Base-by-base conservation (phyloP, 2,888 invertebrate species). In the Platycheirus rosarum region DNA sequence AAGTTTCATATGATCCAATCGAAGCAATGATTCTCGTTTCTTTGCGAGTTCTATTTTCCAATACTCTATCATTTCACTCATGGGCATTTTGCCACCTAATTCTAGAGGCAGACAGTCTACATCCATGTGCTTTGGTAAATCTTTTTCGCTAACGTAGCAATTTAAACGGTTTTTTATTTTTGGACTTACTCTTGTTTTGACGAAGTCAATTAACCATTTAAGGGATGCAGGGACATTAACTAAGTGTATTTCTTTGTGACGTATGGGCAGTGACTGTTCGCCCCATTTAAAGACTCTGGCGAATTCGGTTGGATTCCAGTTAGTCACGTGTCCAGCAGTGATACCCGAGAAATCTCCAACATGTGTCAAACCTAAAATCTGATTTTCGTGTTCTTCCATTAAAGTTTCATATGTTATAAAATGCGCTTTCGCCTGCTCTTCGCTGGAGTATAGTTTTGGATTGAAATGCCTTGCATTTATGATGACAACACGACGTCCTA, bases 211-310 rank as follows among this genome's bases (percentile, higher is more conserved):
- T 18, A 95, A 92, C 89, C 95, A 95, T 86, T 94, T 94, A n/a
- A 96, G 88, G 0, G 95, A 92, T n/a, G 92, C 87, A 0, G 95
- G 95, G 13, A 96, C 91, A 87, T 95, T 94, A 35, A 95, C 89
- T 74, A 94, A 91, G 87, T 96, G 94, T 44, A 95, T 92, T 87
- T 93, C 93, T 89, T 95, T 96, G 90, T 96, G 96, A 13, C 96
- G 92, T 92, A 96, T 93, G 6, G 96, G 96, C 78, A 95, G 85
- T 0, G 95, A 95, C 92, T 95, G 95, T 94, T 95, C 95, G 86
- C 95, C 94, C 95, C 95, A 95, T 88, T 93, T 94, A 70, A 95
- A 91, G 32, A 95, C 89, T 40, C 93, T 92, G 0, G 93, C 94
- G 87, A 95, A 95, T 89, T 95, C 95, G 9, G 92, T 92, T 9